Percentiles rank a stretch among this genome's conserved stretches.
These are phyloP conservation scores for Gerris buenoi DNA, from an alignment of 1,140 invertebrate genomes.

Conservation along the genomic window DNA sequence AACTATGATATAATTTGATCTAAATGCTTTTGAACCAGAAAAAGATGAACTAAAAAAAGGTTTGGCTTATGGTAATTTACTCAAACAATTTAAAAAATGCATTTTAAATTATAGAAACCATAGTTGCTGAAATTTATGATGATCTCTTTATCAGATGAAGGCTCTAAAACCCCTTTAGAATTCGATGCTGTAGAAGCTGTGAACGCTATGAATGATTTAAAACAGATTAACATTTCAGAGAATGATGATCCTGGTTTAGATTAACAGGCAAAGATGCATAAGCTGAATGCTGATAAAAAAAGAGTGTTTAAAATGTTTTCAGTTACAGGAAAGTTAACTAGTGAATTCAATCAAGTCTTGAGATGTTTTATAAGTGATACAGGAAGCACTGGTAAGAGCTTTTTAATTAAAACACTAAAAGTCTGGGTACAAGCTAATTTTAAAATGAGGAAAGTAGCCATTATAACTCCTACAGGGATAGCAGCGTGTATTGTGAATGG, in stretches of 20 bases:
- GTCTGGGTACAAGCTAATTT: neutral
- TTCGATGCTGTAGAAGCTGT: neutral
- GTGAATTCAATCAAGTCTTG: neutral
- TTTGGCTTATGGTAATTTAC: neutral
- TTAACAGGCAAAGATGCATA: neutral
- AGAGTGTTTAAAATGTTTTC: neutral
- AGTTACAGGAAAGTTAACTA: neutral
- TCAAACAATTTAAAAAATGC: neutral
- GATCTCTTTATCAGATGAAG: neutral
- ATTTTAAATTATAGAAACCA: neutral
- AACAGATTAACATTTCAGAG: neutral
- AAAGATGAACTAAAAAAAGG: neutral
- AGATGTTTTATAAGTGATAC: neutral
- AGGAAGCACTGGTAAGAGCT: neutral
- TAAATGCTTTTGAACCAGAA: neutral
- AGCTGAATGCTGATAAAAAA: neutral
- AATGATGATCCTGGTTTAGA: neutral
- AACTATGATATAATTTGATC: neutral
- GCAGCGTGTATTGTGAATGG: no score
- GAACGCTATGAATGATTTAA: neutral
- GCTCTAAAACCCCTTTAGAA: neutral
- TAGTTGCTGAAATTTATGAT: neutral
- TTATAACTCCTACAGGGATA: no score
- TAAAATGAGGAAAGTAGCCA: neutral
- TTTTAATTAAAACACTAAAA: neutral